These are phyloP conservation scores for Euwallacea similis DNA, from an alignment of 1,140 invertebrate genomes.

Conservation along the genomic window DNA sequence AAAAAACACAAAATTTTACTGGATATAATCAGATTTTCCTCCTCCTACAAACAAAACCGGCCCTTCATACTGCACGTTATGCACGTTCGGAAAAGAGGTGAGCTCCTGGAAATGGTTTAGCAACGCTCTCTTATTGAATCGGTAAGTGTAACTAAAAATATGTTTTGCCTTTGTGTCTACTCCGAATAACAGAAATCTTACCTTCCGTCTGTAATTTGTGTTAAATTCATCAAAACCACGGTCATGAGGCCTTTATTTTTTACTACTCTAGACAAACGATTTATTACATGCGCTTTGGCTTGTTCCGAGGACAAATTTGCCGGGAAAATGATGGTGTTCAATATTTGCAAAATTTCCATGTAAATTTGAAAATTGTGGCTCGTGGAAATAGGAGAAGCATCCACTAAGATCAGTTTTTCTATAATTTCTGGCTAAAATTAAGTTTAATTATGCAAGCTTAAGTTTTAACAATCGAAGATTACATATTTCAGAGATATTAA, in stretches of 20 bases:
- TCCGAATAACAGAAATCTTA: constrained; percentile 7
- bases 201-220: constrained; percentile 45
- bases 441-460: background rate
- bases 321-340: constrained; percentile 63
- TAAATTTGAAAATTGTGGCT: constrained; percentile 63
- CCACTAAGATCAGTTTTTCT: constrained; percentile 78
- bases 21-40: constrained; percentile 76
- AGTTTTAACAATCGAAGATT: constrained; percentile 12
- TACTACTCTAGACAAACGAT: constrained; percentile 56
- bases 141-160: constrained; percentile 50
- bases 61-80: constrained; percentile 61
- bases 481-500: constrained; percentile 65
- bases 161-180: background rate
- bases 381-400: constrained; percentile 77
- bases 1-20: constrained; percentile 56
- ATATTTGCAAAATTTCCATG: constrained; percentile 65
- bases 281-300: constrained; percentile 63
- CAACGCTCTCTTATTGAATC: constrained; percentile 51
- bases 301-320: constrained; percentile 64
- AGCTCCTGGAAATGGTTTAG: constrained; percentile 58
- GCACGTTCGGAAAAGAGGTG: constrained; percentile 62
- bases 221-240: constrained; percentile 59
- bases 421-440: constrained; percentile 71
- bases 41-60: constrained; percentile 84
- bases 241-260: constrained; percentile 56